Percentiles rank a stretch among this genome's conserved stretches.
Evolutionary conservation across 1,140 invertebrate genomes (phyloP).

Genomic region (Tyrophagus putrescentiae): DNA sequence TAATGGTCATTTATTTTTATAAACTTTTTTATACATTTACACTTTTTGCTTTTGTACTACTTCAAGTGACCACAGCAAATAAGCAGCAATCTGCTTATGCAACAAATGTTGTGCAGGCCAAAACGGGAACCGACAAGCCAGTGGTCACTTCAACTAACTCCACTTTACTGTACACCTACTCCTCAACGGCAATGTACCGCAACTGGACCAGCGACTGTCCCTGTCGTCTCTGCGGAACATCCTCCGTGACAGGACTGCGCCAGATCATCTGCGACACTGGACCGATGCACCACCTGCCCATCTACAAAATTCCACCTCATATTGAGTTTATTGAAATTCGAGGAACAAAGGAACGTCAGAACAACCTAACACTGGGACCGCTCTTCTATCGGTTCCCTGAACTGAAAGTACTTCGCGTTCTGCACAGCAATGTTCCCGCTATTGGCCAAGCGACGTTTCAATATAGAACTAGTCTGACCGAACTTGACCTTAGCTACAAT

Average conservation of each 20-base stretch:
- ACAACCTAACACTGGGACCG: conserved; percentile 54
- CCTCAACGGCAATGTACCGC: too few relatives aligned
- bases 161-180: too few relatives aligned
- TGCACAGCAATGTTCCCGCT: conserved; percentile 54
- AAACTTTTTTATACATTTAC: too few relatives aligned
- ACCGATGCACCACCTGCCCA: neutral
- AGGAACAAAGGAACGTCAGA: conserved; percentile 46
- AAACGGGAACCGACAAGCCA: too few relatives aligned
- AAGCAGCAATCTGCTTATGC: too few relatives aligned
- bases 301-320: neutral
- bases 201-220: conserved; percentile 3
- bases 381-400: conserved; percentile 51
- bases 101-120: too few relatives aligned
- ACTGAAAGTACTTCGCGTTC: conserved; percentile 56
- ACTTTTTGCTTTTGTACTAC: too few relatives aligned
- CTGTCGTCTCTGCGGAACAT: neutral
- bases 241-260: neutral
- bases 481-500: conserved; percentile 37
- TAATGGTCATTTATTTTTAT: too few relatives aligned
- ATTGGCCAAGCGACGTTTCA: conserved; percentile 57
- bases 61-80: too few relatives aligned
- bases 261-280: conserved; percentile 4
- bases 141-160: too few relatives aligned
- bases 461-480: conserved; percentile 34
- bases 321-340: conserved; percentile 51